Base-by-base conservation (phyloP, 2,888 invertebrate genomes). In the Spialia ferax region DNA sequence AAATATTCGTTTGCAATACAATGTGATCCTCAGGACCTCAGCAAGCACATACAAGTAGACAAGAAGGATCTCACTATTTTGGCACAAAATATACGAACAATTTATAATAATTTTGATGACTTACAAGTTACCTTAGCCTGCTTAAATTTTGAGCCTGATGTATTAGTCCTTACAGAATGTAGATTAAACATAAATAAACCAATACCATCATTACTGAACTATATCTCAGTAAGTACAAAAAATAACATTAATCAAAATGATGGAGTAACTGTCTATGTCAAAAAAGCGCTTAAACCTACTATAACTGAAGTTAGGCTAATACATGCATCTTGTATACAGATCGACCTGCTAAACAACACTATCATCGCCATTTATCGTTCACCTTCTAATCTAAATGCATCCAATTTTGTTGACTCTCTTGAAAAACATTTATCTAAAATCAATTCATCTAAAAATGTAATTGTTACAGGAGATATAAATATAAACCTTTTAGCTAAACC, bases 171-270 rank as follows among this genome's bases (percentile, higher is more conserved):
- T 5, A 64, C 64, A 1, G 64, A 69, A 56, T 69, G 69, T 15
- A 13, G 48, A 7, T 48, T 48, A 15, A 15, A 15, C 2, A 38
- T 8, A 11, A 15, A 48, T 18, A 48, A 48, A 15, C 48, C 60
- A 11, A 67, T 69, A 45, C 72, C 72, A 10, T 35, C 38, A 29
- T 56, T 72, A 57, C 1, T 1, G 1, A 72, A 72, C 48, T 70
- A 70, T 15, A 35, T 22, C n/a, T 20, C 56, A 2, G 55, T 63
- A n/a, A 35, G 52, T 32, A 50, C 70, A 29, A 61, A 26, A 26
- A 29, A 38, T 23, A 50, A 57, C 13, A 20, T 62, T 11, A 69
- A 69, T 22, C 45, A 63, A 32, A 38, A 61, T 56, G 20, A 71
- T 64, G 69, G 69, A 22, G 57, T 57, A 11, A 35, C 35, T 13